Evolutionary conservation across 2,888 invertebrate genomes (phyloP), one percentile per base, ranked within the genome.

Genomic region (Cheilosia vulpina): DNA sequence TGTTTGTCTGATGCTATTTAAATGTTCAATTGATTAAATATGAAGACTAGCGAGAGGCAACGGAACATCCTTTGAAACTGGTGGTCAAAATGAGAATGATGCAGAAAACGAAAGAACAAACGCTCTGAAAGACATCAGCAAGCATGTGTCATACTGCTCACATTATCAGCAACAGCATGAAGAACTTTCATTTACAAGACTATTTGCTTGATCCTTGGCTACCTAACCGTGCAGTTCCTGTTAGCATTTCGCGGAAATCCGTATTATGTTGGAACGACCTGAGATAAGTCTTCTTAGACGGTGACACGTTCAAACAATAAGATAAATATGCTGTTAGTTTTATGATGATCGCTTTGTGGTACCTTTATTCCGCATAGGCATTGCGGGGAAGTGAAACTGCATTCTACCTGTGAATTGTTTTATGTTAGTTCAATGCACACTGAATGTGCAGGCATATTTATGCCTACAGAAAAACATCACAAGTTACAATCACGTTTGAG

Each of bases 1-100:
- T 60, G 21, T 47, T 52, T 69, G 62, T 19, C 63, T 57, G 55
- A 69, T 81, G 80, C 50, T 71, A 47, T 63, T 65, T 17, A 50
- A 55, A 19, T 75, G 13, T 24, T 80, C 47, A 68, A 27, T 47
- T 68, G 63, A 63, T 63, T 41, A 4, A 55, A 21, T 47, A 13
- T 7, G 27, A 50, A 38, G 38, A 68, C 3, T 1, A 27, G 21
- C 13, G 62, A 41, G 50, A 24, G 47, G 13, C 24, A 17, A 13
- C 38, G 38, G 4, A 38, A 3, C 38, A 45, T 65, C 65, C 31
- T 43, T 43, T 41, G 47, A 31, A n/a, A 53, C 17, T 47, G 62
- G 57, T n/a, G n/a, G 34, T 21, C 9, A 17, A 60, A 53, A 34
- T 34, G 7, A 21, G 34, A 50, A 43, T 78, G 24, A 45, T 45